phyloP scores from a whole-genome alignment of 2,113 vertebrate genomes.

The Rhea americana region DNA sequence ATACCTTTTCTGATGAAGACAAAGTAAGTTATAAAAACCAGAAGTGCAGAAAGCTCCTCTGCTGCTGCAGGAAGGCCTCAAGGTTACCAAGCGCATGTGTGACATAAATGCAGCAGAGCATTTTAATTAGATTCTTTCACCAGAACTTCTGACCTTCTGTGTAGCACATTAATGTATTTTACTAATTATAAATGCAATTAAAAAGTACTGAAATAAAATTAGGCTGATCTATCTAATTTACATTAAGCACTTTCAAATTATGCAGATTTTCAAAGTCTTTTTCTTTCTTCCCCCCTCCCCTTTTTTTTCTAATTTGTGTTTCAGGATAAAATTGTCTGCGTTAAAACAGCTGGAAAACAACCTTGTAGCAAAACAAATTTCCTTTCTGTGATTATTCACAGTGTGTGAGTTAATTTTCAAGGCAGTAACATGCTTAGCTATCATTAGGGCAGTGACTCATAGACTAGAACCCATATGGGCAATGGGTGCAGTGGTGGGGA shows the following conservation, averaged over 20 bases:
- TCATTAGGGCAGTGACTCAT: conserved; percentile 57
- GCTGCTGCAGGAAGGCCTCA: conserved; percentile 48
- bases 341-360: conserved; percentile 83
- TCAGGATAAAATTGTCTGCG: conserved; percentile 72
- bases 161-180: conserved; percentile 80
- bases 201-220: conserved; percentile 85
- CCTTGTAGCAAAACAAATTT: conserved; percentile 80
- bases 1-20: neutral
- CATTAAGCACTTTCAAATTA: conserved; percentile 82
- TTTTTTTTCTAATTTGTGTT: conserved; percentile 52
- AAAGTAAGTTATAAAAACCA: conserved; percentile 45
- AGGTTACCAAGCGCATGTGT: conserved; percentile 49
- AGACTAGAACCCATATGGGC: conserved; percentile 35
- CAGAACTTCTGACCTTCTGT: conserved; percentile 78
- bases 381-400: conserved; percentile 81
- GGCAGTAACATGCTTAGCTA: conserved; percentile 67
- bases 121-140: conserved; percentile 76
- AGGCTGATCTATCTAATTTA: conserved; percentile 82
- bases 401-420: conserved; percentile 78
- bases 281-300: neutral
- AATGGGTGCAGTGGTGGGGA: neutral
- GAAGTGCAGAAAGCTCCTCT: neutral
- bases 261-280: conserved; percentile 71
- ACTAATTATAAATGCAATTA: conserved; percentile 86
- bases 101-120: conserved; percentile 62